Evolutionary conservation across 2,797 vertebrate species (phyloP), one percentile per base, ranked within the genome.

Genomic region (Morelia viridis): DNA sequence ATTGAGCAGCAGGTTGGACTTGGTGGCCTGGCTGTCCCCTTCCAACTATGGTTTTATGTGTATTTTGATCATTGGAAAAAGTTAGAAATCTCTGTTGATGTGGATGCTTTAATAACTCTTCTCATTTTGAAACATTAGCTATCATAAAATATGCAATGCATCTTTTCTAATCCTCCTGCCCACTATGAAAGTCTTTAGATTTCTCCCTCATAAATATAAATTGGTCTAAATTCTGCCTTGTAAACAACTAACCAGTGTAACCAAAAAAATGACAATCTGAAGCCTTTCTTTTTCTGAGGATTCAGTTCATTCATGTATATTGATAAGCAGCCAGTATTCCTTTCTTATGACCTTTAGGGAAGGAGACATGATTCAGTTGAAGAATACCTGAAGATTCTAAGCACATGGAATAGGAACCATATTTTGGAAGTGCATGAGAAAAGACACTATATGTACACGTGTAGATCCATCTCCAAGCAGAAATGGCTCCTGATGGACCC

Each of bases 61-160:
- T 83, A 26, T 22, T 28, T 80, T 9, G 19, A 80, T 46, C 46
- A 80, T 46, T 60, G 26, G 60, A 50, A 41, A 50, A 50, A 76
- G 35, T 10, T 85, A 60, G 11, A 91, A 76, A 61, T 87, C n/a
- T 87, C 28, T 50, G 41, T 91, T 87, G 90, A 64, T 68, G 71
- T 57, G 31, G 50, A 53, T 85, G n/a, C 17, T 80, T 76, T 76
- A 60, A 28, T 11, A 71, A 61, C 56, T 19, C 46, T n/a, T 41
- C 60, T 15, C n/a, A 31, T 58, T 60, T 46, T 76, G 17, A 71
- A 86, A 57, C 31, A 57, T 76, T 76, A 31, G 11, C 50, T 56
- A 76, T 89, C 31, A 26, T 57, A 89, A 89, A 76, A 68, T 35
- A 71, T 57, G 60, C 83, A 90, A 17, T 26, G 11, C 11, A 24